These are phyloP conservation scores for Micromys minutus DNA, from an alignment of 2,113 vertebrate species.

Conservation along the genomic window DNA sequence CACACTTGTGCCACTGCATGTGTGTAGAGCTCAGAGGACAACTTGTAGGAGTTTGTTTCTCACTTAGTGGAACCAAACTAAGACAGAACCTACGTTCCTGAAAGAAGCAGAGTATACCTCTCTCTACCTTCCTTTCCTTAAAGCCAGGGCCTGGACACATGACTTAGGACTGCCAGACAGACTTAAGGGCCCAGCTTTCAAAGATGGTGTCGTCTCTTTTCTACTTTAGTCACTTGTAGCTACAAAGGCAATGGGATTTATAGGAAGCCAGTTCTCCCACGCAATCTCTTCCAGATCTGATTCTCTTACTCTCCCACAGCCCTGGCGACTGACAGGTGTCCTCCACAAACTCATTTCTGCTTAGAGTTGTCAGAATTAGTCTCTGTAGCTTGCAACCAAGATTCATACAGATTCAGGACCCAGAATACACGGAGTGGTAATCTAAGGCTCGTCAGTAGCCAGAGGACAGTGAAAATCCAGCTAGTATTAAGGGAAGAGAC, in stretches of 20 bases:
- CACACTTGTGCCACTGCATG: background rate
- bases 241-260: background rate
- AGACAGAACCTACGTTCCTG: background rate
- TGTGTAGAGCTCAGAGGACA: background rate
- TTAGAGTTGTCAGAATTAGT: background rate
- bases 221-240: background rate
- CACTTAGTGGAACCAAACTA: background rate
- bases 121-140: constrained; percentile 6
- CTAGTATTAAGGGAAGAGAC: background rate
- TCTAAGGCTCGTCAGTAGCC: background rate
- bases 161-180: background rate
- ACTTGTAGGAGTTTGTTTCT: background rate
- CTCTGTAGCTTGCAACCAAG: constrained; percentile 46
- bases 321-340: background rate
- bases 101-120: background rate
- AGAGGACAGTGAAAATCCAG: constrained; percentile 36
- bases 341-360: background rate
- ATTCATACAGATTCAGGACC: constrained; percentile 22
- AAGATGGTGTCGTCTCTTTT: background rate
- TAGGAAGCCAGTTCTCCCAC: background rate
- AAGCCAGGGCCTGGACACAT: background rate
- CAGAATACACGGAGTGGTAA: background rate
- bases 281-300: background rate
- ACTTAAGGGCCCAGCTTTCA: background rate
- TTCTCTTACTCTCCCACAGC: background rate